Base-by-base conservation (phyloP, 2,797 vertebrate genomes). In the Bovichtus variegatus region DNA sequence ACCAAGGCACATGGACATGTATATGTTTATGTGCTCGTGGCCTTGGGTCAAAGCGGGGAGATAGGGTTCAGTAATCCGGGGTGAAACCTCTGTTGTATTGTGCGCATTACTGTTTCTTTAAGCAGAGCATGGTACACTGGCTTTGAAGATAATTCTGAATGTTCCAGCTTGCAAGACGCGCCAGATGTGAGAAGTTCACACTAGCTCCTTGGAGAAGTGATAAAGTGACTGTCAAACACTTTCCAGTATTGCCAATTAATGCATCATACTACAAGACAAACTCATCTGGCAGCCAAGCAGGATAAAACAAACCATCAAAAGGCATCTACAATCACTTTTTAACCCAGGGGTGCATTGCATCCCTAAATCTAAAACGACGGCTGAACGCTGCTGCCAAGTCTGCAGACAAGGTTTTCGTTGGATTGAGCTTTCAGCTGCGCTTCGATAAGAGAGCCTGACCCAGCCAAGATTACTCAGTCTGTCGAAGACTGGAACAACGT, bases 381-480 rank as follows among this genome's bases (percentile, higher is more conserved):
- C 51, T 40, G 34, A 75, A 51, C 3, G 8, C 61, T 43, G 54
- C 60, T 57, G 86, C 84, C 87, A 88, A 85, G 77, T 66, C 68
- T 62, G 59, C 68, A 86, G 70, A 89, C 54, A 43, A 74, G 67
- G 58, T 82, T 91, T 89, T 87, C 13, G 38, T 82, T 91, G 83
- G 90, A 86, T 62, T 68, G 65, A 65, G 76, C 50, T 71, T 71
- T 81, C 36, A 62, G 70, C 62, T 76, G 61, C 43, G 36, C 71
- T 86, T 38, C 82, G 83, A 89, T 91, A 92, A 84, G 80, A 85
- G 49, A 69, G 25, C 25, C 40, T 36, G 51, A 87, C 80, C 57
- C n/a, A 15, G 88, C 90, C 91, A 89, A 91, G 72, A 87, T 87
- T 70, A 84, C 68, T 80, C 80, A 83, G 72, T 58, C 76, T 78